These are phyloP conservation scores for Drosophila antonietae DNA, from an alignment of 2,888 invertebrate genomes.

Conservation along the genomic window DNA sequence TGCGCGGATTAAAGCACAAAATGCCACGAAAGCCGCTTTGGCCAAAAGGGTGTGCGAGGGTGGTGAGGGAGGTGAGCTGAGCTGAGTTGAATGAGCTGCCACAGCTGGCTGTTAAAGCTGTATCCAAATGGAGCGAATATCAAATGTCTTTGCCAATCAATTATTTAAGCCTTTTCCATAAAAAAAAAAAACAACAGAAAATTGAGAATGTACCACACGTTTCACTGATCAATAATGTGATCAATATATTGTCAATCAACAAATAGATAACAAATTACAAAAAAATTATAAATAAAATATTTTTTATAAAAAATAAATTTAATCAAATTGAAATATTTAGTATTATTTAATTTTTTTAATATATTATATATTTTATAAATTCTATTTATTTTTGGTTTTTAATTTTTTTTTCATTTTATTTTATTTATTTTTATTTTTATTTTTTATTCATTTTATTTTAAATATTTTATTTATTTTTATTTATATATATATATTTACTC, in stretches of 20 bases:
- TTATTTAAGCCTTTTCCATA: slow-evolving; percentile 1
- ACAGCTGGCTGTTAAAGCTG: slow-evolving; percentile 42
- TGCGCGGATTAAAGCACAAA: slow-evolving; percentile 71
- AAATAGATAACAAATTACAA: no score
- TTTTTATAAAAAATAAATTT: no score
- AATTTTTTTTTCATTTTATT: no score
- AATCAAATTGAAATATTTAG: no score
- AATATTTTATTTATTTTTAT: no score
- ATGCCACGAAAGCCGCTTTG: slow-evolving; percentile 65
- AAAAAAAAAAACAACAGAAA: background rate
- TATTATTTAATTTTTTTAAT: no score
- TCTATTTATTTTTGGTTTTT: no score
- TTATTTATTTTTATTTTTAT: no score
- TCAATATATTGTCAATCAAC: background rate
- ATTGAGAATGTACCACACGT: background rate
- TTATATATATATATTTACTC: no score
- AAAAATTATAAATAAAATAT: no score
- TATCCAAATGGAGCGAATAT: slow-evolving; percentile 8
- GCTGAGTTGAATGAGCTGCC: background rate
- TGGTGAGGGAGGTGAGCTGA: background rate
- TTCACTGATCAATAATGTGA: background rate
- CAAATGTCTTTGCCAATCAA: slow-evolving; percentile 27
- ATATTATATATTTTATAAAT: no score
- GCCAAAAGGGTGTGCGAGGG: slow-evolving; percentile 24
- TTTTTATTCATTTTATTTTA: no score